Base-by-base conservation (phyloP, 2,113 vertebrate genomes). In the Riparia riparia region DNA sequence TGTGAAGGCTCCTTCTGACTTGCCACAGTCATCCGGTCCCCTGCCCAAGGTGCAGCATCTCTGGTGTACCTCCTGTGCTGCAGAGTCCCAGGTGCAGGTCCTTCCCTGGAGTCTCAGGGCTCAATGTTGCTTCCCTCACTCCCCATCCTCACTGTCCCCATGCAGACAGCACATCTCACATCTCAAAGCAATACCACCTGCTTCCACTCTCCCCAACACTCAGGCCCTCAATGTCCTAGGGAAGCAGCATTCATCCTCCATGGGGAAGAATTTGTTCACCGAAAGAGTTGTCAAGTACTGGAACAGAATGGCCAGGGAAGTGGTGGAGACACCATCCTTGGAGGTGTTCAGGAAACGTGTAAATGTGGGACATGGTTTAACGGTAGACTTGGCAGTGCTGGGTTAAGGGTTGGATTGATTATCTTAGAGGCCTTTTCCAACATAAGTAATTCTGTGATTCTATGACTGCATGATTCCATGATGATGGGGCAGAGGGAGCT, bases 171-270 rank as follows among this genome's bases (percentile, higher is more conserved):
- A 28, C 58, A 44, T 28, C 14, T 80, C 12, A 2, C 3, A 1
- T 49, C 60, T 63, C 73, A 34, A 41, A 68, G 44, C 32, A 1
- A 22, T 20, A 22, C 45, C 54, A 61, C 28, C 3, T 0, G 0
- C 13, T 41, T 53, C 42, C 34, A 47, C 0, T 0, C 22, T 56
- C 21, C 54, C 63, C 8, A 2, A 39, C 34, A 11, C 13, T 7
- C 15, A 11, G 26, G 37, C 18, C 66, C 49, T 32, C 68, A 37
- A 1, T 7, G 11, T 13, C 29, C 57, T 45, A 11, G 41, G 25
- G 61, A 71, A 15, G 8, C 12, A 19, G 6, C 64, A 79, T 32
- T 26, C 54, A 44, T 49, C 10, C 77, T 56, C 26, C 42, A 50
- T 5, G 21, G n/a, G 61, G 13, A 39, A 29, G 49, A 53, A 60